Evolutionary conservation across 1,140 invertebrate genomes (phyloP), one percentile per base, ranked within the genome.

Genomic region (Aphelenchoides avenae): DNA sequence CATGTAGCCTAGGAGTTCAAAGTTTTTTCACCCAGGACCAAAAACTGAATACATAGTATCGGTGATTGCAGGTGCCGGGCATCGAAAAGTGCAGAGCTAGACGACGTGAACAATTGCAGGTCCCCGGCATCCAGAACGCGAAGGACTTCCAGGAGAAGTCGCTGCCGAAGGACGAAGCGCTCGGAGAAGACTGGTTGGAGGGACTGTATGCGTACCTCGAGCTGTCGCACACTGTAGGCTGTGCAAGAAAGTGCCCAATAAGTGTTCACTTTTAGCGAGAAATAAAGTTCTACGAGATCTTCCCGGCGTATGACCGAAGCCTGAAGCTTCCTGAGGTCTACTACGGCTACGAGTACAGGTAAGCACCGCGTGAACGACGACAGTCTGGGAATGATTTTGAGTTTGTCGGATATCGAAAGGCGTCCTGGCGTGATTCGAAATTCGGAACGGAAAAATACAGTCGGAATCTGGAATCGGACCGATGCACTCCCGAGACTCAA

Each of bases 251-350:
- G 1, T 13, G 9, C n/a, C 2, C 27, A 61, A 27, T 3, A 60
- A 24, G 13, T 7, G 9, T 26, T 44, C 41, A 51, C 30, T 64
- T 65, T 50, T 13, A 66, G 61, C n/a, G 13, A n/a, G 60, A 70
- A 30, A 72, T 54, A 22, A 1, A 7, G 18, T 66, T 71, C 20
- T 66, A 66, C 61, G n/a, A 51, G 39, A n/a, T 39, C 22, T 71
- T 66, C 48, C 40, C 67, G 5, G 44, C 5, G 18, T 34, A 40
- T 22, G 52, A 57, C 27, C 0, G 29, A 3, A 4, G n/a, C 22
- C 24, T 70, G 5, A 64, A 70, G 26, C 41, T 67, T 39, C 62
- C 65, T 31, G 63, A 56, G 44, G 69, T 57, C 33, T 67, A 64
- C 11, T 67, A 56, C 36, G 68, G 65, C 5, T 26, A 40, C 15